A percentile compares a stretch with the other conserved stretches of the same genome.
These are phyloP conservation scores for Mixornis gularis DNA, from an alignment of 2,113 vertebrate species.

Conservation along the genomic window DNA sequence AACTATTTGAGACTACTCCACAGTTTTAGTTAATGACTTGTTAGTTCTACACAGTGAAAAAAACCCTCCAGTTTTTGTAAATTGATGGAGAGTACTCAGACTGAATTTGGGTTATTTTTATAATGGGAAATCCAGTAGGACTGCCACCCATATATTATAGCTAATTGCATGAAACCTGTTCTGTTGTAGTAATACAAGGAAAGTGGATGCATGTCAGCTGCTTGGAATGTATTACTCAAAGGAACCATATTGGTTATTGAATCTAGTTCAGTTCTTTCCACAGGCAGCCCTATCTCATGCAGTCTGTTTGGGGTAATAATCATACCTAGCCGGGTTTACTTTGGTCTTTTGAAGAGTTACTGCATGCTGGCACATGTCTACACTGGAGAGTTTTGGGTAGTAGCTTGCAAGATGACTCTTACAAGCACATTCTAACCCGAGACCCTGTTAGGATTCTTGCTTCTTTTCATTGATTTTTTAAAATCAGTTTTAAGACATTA, in stretches of 20 bases:
- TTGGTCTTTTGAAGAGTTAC: background rate
- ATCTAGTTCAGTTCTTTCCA: background rate
- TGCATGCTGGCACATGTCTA: background rate
- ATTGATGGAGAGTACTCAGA: background rate
- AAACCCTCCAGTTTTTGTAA: background rate
- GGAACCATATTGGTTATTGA: background rate
- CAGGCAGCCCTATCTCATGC: background rate
- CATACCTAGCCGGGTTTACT: background rate
- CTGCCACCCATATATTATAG: background rate
- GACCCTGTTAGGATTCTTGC: background rate
- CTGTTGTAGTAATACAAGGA: background rate
- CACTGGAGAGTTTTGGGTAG: background rate
- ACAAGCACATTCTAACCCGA: background rate
- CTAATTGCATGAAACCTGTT: background rate
- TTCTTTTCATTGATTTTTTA: background rate
- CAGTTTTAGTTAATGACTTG: background rate
- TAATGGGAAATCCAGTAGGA: background rate
- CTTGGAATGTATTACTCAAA: conserved; percentile 5
- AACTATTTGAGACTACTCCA: background rate
- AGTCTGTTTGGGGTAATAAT: background rate
- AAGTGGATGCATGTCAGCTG: background rate
- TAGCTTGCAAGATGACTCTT: background rate
- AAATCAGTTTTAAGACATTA: background rate
- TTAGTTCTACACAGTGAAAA: background rate
- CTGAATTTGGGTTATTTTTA: background rate